Conservation (phyloP, 2,113 vertebrate species). For the Oceanites oceanicus region DNA sequence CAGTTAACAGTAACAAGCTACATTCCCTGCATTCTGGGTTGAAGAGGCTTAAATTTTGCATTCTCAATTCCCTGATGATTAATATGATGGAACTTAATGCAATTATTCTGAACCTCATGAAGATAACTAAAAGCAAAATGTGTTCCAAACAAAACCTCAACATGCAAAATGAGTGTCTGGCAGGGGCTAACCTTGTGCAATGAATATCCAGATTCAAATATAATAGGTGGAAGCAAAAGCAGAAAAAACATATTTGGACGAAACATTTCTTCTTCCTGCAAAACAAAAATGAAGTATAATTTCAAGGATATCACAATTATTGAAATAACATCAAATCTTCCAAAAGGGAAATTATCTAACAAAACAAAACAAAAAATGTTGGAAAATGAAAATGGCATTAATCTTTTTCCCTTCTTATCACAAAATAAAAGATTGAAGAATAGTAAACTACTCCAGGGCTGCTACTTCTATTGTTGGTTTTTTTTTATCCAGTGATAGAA, state of each 20-base stretch:
- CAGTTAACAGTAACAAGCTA: not conserved
- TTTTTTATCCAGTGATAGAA: not conserved
- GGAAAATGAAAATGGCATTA: not conserved
- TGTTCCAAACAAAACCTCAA: not conserved
- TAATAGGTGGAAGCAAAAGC: constrained; percentile 94
- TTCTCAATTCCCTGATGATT: not conserved
- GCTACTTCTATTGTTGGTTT: not conserved
- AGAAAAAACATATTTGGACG: constrained; percentile 99
- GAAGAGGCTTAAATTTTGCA: not conserved
- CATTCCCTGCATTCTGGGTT: not conserved
- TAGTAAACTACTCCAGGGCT: not conserved
- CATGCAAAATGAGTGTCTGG: not conserved
- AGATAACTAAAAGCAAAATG: not conserved
- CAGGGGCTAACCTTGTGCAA: constrained; percentile 90
- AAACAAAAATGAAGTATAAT: constrained; percentile 21
- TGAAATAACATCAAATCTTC: not conserved
- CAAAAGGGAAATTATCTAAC: not conserved
- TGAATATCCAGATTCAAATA: constrained; percentile 98
- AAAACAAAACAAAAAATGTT: not conserved
- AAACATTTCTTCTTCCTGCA: constrained; percentile 98
- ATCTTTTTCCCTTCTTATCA: not conserved
- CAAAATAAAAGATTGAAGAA: not conserved
- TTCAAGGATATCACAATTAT: not conserved
- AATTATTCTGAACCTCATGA: not conserved
- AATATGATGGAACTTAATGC: not conserved